Base-by-base conservation (phyloP, 2,113 vertebrate genomes). In the Neodontobutis hainanensis region DNA sequence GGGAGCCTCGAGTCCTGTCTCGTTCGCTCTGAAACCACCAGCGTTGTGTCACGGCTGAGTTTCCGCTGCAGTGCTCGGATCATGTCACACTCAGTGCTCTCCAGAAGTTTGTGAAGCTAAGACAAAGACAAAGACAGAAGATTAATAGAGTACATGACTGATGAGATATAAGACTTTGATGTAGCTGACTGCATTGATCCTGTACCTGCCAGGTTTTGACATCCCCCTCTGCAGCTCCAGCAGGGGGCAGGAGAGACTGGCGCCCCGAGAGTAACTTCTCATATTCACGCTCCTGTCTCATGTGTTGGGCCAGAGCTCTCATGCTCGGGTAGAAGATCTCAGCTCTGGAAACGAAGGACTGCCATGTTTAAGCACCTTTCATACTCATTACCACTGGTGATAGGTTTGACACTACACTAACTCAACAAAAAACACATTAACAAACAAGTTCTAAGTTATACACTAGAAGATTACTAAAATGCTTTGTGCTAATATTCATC, bases 71-170 rank as follows among this genome's bases (percentile, higher is more conserved):
- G 67, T 5, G 92, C 81, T 68, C 65, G 76, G 70, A 94, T 93
- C 93, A 90, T 92, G 62, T 92, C 89, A 43, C 88, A 90, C 87
- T 95, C 90, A 14, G 87, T 73, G 69, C 77, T 91, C 90, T 95
- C 92, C 83, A 94, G 81, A 68, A 94, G 90, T 19, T 91, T 92
- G 77, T 92, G 85, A 72, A 95, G 84, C 92, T 95, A 80, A 53
- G 43, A 57, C 48, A 40, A 14, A n/a, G 2, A 27, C 11, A 0
- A 16, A 50, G 1, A 61, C 51, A 15, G 0, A 3, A 19, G 14
- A 27, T 27, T 27, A 27, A 27, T 27, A 3, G 19, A 27, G 19
- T 27, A 27, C 19, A 27, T 27, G 19, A 27, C 19, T 27, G 19
- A 27, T 27, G 19, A 27, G 19, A 27, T 27, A 27, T 27, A 27